Evolutionary conservation across 2,113 vertebrate genomes (phyloP).

Genomic region (Saguinus midas): DNA sequence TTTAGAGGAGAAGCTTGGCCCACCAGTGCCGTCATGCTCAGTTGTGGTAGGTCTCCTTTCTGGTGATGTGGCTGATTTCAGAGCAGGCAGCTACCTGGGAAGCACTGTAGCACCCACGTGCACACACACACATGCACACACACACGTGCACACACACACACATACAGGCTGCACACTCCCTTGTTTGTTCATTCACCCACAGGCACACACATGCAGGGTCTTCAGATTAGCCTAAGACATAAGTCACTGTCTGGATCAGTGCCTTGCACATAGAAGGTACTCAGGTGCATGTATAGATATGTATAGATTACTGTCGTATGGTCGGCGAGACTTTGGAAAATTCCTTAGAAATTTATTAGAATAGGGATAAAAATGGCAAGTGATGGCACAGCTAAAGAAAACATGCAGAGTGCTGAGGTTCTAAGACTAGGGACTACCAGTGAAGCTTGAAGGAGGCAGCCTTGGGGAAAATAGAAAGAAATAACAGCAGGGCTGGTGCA

Average conservation of each 20-base stretch:
- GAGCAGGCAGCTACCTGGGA: neutral
- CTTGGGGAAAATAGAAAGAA: neutral
- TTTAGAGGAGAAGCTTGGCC: constrained; percentile 86
- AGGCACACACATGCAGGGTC: neutral
- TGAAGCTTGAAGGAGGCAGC: neutral
- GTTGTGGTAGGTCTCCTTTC: constrained; percentile 86
- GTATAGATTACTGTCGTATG: neutral
- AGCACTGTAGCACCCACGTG: accelerated
- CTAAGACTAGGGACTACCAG: neutral
- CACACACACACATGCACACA: accelerated
- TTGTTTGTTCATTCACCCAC: neutral
- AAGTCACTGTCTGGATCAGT: neutral
- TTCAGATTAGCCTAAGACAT: neutral
- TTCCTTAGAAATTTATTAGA: neutral
- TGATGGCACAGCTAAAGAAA: neutral
- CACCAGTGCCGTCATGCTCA: constrained; percentile 83
- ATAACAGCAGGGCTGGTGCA: accelerated
- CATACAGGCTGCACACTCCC: neutral
- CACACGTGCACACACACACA: accelerated
- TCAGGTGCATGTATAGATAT: no score
- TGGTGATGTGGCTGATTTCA: accelerated
- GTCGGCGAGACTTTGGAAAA: neutral
- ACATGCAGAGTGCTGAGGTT: neutral
- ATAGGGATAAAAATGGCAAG: neutral
- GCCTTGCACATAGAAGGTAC: neutral